Evolutionary conservation across 2,888 invertebrate genomes (phyloP).

Genomic region (Cactoblastis cactorum): DNA sequence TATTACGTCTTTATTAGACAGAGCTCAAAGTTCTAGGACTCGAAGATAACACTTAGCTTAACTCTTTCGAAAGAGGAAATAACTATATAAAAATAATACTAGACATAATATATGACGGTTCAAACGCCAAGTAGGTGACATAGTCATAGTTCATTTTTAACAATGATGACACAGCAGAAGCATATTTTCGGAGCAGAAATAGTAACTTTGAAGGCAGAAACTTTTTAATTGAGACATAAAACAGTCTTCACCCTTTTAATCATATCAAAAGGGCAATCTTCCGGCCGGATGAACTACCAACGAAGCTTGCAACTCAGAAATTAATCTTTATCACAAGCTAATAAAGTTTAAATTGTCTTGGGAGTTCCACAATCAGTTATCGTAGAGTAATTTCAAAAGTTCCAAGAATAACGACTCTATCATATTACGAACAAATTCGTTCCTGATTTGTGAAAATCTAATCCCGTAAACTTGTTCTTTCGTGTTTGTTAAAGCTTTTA

Average conservation of each 20-base stretch:
- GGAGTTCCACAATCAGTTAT: constrained; percentile 31
- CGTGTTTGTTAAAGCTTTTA: constrained; percentile 49
- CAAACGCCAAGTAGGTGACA: neutral
- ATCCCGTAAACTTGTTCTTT: constrained; percentile 55
- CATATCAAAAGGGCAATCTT: constrained; percentile 77
- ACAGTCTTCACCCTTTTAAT: constrained; percentile 76
- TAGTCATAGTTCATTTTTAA: neutral
- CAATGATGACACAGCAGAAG: constrained; percentile 1
- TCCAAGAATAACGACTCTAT: constrained; percentile 65
- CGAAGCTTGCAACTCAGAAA: constrained; percentile 37
- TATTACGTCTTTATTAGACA: no score
- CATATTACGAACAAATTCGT: constrained; percentile 65
- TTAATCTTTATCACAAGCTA: constrained; percentile 27
- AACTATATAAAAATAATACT: no score
- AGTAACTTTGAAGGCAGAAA: constrained; percentile 52
- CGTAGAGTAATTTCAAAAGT: constrained; percentile 56
- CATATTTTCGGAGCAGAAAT: constrained; percentile 36
- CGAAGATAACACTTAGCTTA: no score
- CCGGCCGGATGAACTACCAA: constrained; percentile 64
- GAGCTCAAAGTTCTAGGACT: no score
- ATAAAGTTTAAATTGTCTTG: constrained; percentile 39
- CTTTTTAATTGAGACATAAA: constrained; percentile 74
- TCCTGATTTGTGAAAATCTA: constrained; percentile 72
- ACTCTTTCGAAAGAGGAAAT: no score
- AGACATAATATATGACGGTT: neutral